These are phyloP conservation scores for Euborellia annulipes DNA, from an alignment of 1,140 invertebrate genomes.

Conservation along the genomic window DNA sequence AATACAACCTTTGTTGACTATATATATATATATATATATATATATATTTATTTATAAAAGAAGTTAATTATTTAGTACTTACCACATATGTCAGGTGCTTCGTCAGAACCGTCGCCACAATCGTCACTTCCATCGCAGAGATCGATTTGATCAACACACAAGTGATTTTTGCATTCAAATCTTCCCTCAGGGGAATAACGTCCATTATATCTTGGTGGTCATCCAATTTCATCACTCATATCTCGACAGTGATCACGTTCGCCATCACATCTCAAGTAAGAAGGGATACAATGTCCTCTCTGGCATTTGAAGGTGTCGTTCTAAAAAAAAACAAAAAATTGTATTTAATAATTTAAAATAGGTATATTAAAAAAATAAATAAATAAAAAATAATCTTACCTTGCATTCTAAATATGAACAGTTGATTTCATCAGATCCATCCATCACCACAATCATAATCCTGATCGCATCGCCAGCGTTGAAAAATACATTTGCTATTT, in stretches of 20 bases:
- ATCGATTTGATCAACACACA: slow-evolving; percentile 74
- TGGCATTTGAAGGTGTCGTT: slow-evolving; percentile 80
- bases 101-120: slow-evolving; percentile 82
- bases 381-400: slow-evolving; percentile 19
- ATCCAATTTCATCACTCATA: slow-evolving; percentile 82
- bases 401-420: slow-evolving; percentile 69
- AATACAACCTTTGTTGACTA: too few species aligned
- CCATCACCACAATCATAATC: slow-evolving; percentile 67
- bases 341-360: too few species aligned
- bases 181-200: slow-evolving; percentile 70
- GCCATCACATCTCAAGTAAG: slow-evolving; percentile 78
- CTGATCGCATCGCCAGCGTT: slow-evolving; percentile 57
- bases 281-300: slow-evolving; percentile 82
- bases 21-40: too few species aligned
- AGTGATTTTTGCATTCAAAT: slow-evolving; percentile 85
- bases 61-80: too few species aligned
- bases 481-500: slow-evolving; percentile 88
- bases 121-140: slow-evolving; percentile 80
- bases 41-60: too few species aligned
- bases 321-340: slow-evolving; percentile 15
- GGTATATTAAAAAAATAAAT: neutral
- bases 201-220: slow-evolving; percentile 68
- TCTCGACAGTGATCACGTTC: slow-evolving; percentile 83
- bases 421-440: slow-evolving; percentile 56
- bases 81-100: slow-evolving; percentile 58